Evolutionary conservation across 2,113 vertebrate genomes (phyloP).

Genomic region (Buteo buteo): DNA sequence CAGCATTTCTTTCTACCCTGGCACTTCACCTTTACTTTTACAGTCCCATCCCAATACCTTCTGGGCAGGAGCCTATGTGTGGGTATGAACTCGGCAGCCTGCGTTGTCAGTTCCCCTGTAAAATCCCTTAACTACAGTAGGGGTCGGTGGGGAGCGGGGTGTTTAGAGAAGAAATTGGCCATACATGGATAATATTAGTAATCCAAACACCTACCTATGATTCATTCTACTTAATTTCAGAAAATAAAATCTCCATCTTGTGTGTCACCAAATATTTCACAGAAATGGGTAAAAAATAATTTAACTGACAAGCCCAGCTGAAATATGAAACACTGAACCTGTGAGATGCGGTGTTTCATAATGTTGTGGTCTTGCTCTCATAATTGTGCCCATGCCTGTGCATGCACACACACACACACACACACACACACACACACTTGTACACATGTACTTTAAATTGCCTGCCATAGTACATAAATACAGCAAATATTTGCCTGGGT

Average conservation of each 20-base stretch:
- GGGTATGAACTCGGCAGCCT: not conserved
- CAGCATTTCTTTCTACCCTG: not conserved
- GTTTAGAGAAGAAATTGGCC: not conserved
- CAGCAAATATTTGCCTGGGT: not conserved
- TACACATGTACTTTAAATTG: not conserved
- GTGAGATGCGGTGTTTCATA: not conserved
- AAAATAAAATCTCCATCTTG: not conserved
- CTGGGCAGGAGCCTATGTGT: not conserved
- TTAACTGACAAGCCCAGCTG: not conserved
- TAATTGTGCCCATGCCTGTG: fast-evolving
- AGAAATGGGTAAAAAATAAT: not conserved
- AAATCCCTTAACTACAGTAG: not conserved
- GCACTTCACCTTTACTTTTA: not conserved
- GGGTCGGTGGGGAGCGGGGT: not conserved
- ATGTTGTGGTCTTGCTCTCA: not conserved
- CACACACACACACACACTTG: fast-evolving
- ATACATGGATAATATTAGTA: not conserved
- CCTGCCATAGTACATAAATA: no score
- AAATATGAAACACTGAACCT: not conserved
- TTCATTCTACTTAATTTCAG: not conserved
- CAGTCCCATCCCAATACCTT: not conserved
- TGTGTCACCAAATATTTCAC: not conserved
- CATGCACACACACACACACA: no score
- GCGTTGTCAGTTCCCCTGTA: not conserved
- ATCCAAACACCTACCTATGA: not conserved